Base-by-base conservation (phyloP, 2,888 invertebrate genomes). In the Erebia ligea region DNA sequence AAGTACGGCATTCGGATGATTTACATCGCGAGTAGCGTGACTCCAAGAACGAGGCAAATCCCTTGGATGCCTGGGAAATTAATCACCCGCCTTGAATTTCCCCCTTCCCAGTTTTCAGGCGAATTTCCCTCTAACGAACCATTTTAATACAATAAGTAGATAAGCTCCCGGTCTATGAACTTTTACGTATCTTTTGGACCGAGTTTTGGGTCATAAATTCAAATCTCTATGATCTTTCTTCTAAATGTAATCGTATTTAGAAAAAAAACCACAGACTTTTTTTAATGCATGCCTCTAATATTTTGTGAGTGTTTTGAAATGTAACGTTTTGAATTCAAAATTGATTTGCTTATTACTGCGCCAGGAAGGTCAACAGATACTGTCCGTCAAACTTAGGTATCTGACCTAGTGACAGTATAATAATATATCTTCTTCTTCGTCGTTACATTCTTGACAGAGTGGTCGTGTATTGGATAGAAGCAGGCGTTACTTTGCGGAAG, bases 11-110 rank as follows among this genome's bases (percentile, higher is more conserved):
- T 80, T 84, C 80, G 78, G 84, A 88, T 89, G 88, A 89, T 88
- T 88, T 88, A 86, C 85, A 80, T 80, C 78, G 81, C 76, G 77
- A 81, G 80, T 86, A 81, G 86, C 88, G 88, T 88, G 87, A 86
- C 88, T 87, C 75, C 80, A 80, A 81, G 81, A 83, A 83, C 83
- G 83, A 81, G 83, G 81, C 80, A 84, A 86, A 84, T 88, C 86
- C 84, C 82, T 83, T 82, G 84, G 86, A 88, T 87, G 86, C 84
- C 82, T 77, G 79, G 79, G 78, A 86, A 89, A 89, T 89, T 88
- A 89, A 89, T 89, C 86, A 87, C 82, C 81, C 79, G 77, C 78
- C 81, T 80, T 76, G 81, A 80, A 82, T 83, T 81, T 82, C 80
- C 84, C 82, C 83, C 83, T 79, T 80, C 77, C 59, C 17, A 17